phyloP scores from a whole-genome alignment of 2,113 vertebrate species.

The Pterocles burchelli region DNA sequence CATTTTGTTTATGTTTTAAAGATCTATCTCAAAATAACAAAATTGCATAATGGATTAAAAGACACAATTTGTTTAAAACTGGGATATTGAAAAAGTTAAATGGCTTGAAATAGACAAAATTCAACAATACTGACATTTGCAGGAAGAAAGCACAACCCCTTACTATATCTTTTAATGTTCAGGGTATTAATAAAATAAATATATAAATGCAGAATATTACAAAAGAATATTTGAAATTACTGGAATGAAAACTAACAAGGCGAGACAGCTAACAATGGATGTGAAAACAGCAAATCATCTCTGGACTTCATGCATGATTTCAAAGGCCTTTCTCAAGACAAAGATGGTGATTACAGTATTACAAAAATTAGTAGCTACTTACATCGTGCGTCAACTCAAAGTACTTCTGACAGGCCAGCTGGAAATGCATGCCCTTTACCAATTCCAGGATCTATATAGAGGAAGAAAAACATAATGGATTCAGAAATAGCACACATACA shows the following conservation, averaged over 20 bases:
- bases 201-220: background rate
- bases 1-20: background rate
- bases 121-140: background rate
- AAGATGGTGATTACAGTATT: background rate
- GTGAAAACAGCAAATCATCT: slow-evolving; percentile 34
- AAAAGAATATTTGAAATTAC: background rate
- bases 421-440: slow-evolving; percentile 96
- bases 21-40: background rate
- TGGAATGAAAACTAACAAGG: slow-evolving; percentile 53
- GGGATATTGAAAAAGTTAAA: background rate
- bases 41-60: background rate
- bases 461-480: background rate
- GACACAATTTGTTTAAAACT: background rate
- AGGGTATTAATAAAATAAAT: background rate
- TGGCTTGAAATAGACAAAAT: background rate
- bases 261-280: slow-evolving; percentile 62
- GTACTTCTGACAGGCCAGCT: slow-evolving; percentile 98
- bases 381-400: slow-evolving; percentile 94
- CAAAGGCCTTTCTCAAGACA: slow-evolving; percentile 33
- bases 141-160: background rate
- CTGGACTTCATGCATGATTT: slow-evolving; percentile 21
- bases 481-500: background rate
- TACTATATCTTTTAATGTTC: background rate
- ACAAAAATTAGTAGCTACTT: slow-evolving; percentile 75
- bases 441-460: slow-evolving; percentile 88